Evolutionary conservation across 2,888 invertebrate genomes (phyloP).

Genomic region (Sialis lutaria): DNA sequence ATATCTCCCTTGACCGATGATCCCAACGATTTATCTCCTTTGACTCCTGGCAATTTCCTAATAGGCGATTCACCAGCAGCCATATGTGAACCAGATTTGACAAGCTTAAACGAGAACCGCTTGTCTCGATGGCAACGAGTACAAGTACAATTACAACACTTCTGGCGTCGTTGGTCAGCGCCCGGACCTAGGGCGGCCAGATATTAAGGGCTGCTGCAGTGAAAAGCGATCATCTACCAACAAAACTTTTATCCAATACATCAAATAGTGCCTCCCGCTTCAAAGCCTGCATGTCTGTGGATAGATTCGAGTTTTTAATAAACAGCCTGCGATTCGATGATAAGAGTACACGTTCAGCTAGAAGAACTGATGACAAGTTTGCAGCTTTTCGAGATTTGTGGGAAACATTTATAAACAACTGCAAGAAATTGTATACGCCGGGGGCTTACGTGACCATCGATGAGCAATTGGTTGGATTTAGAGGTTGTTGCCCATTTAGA

Average conservation of each 20-base stretch:
- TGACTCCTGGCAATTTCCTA: not conserved
- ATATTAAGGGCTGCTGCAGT: too few species aligned
- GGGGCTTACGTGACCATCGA: conserved; percentile 5
- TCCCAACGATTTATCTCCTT: too few species aligned
- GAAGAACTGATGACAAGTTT: conserved; percentile 7
- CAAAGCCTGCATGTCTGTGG: not conserved
- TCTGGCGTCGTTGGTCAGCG: not conserved
- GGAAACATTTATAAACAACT: conserved; percentile 7
- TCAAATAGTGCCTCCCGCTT: too few species aligned
- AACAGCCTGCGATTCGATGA: conserved; percentile 8
- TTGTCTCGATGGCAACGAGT: not conserved
- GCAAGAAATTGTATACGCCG: conserved; percentile 7
- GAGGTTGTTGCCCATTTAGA: conserved; percentile 10
- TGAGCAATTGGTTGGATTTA: conserved; percentile 9
- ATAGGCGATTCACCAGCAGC: not conserved
- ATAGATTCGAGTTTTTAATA: conserved; percentile 9
- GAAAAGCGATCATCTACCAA: too few species aligned
- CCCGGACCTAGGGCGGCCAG: too few species aligned
- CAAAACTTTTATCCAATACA: too few species aligned
- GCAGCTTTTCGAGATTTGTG: conserved; percentile 8
- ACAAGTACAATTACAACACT: not conserved
- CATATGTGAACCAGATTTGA: not conserved
- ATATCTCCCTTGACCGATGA: too few species aligned
- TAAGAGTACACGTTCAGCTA: conserved; percentile 4
- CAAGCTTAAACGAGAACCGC: not conserved